Conservation (phyloP, 2,113 vertebrate genomes). For the Mobula birostris region DNA sequence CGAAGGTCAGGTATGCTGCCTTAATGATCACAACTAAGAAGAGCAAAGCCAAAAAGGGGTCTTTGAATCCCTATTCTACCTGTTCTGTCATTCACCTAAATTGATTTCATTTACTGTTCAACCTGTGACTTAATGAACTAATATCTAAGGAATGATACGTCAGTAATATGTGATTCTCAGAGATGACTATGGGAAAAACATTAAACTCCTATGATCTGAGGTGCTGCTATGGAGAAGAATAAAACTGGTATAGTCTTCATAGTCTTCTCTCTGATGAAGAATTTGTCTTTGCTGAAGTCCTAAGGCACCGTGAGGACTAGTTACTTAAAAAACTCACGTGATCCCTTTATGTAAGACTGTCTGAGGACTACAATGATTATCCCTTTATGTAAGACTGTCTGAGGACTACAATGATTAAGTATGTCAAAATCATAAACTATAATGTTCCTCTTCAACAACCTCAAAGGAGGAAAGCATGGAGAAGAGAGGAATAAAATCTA, state of each 20-base stretch:
- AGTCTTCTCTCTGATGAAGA: not conserved
- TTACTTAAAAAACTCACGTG: not conserved
- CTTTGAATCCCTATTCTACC: not conserved
- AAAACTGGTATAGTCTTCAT: not conserved
- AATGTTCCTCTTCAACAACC: not conserved
- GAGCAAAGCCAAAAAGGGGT: not conserved
- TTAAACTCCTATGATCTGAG: not conserved
- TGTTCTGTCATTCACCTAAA: not conserved
- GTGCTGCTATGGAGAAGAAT: not conserved
- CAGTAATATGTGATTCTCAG: not conserved
- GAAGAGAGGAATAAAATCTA: no score
- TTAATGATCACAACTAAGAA: not conserved
- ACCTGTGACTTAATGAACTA: not conserved
- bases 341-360: not conserved
- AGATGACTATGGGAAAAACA: not conserved
- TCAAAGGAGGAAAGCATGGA: not conserved
- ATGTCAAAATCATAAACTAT: not conserved
- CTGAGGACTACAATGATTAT: constrained; percentile 10
- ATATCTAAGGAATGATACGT: not conserved
- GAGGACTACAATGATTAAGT: not conserved
- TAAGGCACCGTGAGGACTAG: not conserved
- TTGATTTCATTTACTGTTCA: no score
- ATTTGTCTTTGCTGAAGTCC: not conserved
- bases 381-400: no score
- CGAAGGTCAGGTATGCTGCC: not conserved